phyloP scores from a whole-genome alignment of 1,140 invertebrate genomes.

The Philopotamus ludificatus region DNA sequence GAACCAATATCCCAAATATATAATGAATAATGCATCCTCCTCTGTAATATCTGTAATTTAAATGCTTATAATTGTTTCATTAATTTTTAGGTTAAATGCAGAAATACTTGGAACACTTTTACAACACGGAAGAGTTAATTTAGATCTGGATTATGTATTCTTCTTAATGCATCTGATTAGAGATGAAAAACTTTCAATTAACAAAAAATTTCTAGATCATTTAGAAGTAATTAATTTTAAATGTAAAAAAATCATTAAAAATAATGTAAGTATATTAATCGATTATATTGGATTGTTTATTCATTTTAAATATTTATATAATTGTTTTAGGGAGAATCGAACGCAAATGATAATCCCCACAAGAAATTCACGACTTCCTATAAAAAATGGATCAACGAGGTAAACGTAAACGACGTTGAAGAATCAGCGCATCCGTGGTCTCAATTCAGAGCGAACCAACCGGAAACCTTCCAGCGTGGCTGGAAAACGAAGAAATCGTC shows the following conservation, averaged over 20 bases:
- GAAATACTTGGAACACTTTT: constrained; percentile 72
- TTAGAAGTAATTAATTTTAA: constrained; percentile 57
- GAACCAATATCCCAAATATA: too few species aligned
- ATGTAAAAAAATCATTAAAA: constrained; percentile 43
- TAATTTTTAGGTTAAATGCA: constrained; percentile 63
- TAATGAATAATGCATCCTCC: too few species aligned
- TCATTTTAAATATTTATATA: background rate
- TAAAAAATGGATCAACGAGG: constrained; percentile 55
- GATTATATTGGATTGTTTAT: constrained; percentile 1
- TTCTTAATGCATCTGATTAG: constrained; percentile 66
- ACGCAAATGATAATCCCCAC: too few species aligned
- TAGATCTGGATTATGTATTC: constrained; percentile 65
- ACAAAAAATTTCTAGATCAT: constrained; percentile 57
- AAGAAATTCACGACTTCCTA: too few species aligned
- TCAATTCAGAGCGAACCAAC: constrained; percentile 52
- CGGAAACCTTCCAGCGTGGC: constrained; percentile 23
- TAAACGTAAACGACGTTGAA: constrained; percentile 54
- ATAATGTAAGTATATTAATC: background rate
- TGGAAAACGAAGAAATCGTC: too few species aligned
- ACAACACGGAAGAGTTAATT: constrained; percentile 57
- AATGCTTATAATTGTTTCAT: too few species aligned
- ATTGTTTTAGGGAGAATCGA: too few species aligned
- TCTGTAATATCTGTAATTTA: too few species aligned
- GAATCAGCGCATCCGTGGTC: constrained; percentile 61
- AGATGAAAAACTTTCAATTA: constrained; percentile 61